These are phyloP conservation scores for Montipora foliosa DNA, from an alignment of 64 coral and sea anemone species.

Conservation along the genomic window DNA sequence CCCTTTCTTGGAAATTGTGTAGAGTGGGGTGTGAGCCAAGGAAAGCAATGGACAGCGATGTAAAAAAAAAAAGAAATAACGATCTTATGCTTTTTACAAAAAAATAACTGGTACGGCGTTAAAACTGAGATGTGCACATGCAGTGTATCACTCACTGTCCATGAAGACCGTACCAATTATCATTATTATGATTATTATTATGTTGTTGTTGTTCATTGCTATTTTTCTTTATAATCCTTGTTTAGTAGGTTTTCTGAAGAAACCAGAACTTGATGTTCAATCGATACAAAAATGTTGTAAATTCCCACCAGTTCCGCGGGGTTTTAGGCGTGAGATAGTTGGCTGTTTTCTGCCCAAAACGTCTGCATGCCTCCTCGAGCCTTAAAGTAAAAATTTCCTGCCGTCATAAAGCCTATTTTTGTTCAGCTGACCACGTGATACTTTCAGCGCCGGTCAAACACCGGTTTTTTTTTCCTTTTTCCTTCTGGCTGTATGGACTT, in stretches of 20 bases:
- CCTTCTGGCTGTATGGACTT: background rate
- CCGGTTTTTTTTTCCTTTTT: background rate
- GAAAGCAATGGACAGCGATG: no score
- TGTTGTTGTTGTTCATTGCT: background rate
- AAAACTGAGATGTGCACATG: no score
- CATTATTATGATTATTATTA: background rate
- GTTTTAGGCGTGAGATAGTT: background rate
- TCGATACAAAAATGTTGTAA: background rate
- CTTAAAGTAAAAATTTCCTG: background rate
- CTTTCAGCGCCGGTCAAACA: no score
- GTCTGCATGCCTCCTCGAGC: background rate
- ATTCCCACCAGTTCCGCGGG: background rate
- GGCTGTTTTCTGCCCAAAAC: background rate
- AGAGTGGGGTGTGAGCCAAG: no score
- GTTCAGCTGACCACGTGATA: background rate
- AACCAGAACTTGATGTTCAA: background rate
- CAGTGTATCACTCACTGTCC: no score
- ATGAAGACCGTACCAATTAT: no score
- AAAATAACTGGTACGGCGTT: no score
- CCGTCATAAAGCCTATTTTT: background rate
- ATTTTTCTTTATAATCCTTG: background rate
- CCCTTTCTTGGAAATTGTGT: no score
- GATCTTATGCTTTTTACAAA: no score
- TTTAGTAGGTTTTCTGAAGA: background rate
- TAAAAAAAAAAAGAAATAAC: no score